These are phyloP conservation scores for Ptychadena robeensis DNA, from an alignment of 2,797 vertebrate species.

Conservation along the genomic window DNA sequence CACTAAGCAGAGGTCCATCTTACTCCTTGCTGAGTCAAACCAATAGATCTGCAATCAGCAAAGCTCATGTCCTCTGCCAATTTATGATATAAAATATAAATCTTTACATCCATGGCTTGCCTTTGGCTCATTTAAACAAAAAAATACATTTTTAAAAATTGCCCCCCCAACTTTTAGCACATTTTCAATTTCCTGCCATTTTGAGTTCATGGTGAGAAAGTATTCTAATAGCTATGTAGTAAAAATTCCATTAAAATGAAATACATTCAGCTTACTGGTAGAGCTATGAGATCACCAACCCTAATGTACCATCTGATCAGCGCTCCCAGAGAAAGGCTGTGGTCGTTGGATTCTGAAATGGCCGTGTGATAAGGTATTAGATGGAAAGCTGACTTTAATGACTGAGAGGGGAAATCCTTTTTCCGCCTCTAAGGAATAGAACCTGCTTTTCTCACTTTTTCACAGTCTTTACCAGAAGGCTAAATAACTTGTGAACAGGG, in stretches of 20 bases:
- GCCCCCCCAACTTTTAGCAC: not conserved
- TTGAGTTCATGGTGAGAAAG: not conserved
- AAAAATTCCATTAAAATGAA: conserved; percentile 2
- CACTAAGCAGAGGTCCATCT: too few relatives aligned
- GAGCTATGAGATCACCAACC: not conserved
- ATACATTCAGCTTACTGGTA: not conserved
- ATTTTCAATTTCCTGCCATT: not conserved
- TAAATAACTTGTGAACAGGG: conserved; percentile 24
- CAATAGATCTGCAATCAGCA: too few relatives aligned
- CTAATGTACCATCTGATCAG: conserved; percentile 6
- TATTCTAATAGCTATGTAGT: not conserved
- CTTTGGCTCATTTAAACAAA: too few relatives aligned
- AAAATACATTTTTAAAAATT: too few relatives aligned
- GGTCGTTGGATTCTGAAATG: conserved; percentile 5
- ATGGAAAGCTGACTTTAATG: conserved; percentile 31
- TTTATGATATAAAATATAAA: too few relatives aligned
- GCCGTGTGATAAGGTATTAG: conserved; percentile 11
- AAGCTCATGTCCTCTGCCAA: too few relatives aligned
- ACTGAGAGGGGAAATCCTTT: conserved; percentile 15
- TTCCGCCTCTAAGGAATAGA: conserved; percentile 20
- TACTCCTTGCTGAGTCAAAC: too few relatives aligned
- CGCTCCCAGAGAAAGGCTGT: not conserved
- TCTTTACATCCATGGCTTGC: too few relatives aligned
- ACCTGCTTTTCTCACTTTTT: conserved; percentile 28
- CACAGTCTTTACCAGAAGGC: conserved; percentile 5